Percentiles rank a stretch among this genome's conserved stretches.
These are phyloP conservation scores for Dendrocincla tyrannina DNA, from an alignment of 2,797 vertebrate species.

Conservation along the genomic window DNA sequence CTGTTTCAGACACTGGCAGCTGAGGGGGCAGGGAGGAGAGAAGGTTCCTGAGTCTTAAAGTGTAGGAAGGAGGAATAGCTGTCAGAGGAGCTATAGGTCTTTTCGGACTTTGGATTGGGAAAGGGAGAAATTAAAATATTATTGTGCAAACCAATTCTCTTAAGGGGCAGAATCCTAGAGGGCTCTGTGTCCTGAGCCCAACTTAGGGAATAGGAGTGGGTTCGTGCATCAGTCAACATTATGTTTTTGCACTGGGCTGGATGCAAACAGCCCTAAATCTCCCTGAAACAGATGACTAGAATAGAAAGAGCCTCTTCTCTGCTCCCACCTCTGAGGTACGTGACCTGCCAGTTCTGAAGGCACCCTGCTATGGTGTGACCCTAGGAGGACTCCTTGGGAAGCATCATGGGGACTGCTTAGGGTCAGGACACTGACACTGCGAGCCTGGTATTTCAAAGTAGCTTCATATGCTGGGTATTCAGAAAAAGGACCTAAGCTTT, in stretches of 20 bases:
- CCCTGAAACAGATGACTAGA: neutral
- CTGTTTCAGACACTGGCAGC: neutral
- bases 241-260: neutral
- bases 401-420: neutral
- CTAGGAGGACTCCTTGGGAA: neutral
- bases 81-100: neutral
- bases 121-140: neutral
- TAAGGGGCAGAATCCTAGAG: neutral
- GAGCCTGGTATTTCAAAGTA: neutral
- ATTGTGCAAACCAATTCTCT: neutral
- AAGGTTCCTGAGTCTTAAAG: neutral
- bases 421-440: neutral
- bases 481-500: neutral
- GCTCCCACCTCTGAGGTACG: fast-evolving
- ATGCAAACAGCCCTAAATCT: neutral
- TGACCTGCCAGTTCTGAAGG: neutral
- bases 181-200: neutral
- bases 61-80: neutral
- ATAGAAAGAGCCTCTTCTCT: neutral
- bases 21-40: neutral
- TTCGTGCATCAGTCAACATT: neutral
- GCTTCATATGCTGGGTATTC: neutral
- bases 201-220: neutral
- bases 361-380: neutral
- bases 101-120: neutral